A percentile compares a stretch with the other conserved stretches of the same genome.
These are phyloP conservation scores for Silurus meridionalis DNA, from an alignment of 2,113 vertebrate genomes.

Conservation along the genomic window DNA sequence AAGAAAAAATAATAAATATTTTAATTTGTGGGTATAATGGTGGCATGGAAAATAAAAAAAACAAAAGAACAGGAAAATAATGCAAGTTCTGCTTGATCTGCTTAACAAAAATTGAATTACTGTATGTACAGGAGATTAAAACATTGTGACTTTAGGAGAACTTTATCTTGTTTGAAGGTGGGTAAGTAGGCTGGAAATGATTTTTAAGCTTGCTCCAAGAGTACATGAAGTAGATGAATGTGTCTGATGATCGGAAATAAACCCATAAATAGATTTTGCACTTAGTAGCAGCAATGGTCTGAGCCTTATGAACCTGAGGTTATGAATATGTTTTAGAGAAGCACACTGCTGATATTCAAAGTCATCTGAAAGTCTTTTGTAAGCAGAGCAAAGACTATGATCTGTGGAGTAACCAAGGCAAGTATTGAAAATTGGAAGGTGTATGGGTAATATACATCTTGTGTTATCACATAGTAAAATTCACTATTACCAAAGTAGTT, in stretches of 20 bases:
- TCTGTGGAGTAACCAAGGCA: background rate
- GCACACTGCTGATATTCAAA: background rate
- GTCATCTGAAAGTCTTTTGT: background rate
- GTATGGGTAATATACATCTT: background rate
- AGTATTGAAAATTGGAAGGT: background rate
- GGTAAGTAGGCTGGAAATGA: background rate
- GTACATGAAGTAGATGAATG: background rate
- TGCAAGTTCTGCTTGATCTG: background rate
- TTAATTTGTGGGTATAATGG: conserved; percentile 48
- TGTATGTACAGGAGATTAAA: conserved; percentile 1
- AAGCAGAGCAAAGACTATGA: background rate
- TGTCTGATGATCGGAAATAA: background rate
- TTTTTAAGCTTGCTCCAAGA: background rate
- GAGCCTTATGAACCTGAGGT: background rate
- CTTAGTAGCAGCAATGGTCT: conserved; percentile 9
- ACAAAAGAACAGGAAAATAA: conserved; percentile 39
- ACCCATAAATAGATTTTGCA: background rate
- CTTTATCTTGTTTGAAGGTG: conserved; percentile 1
- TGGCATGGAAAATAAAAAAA: conserved; percentile 26
- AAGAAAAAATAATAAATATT: conserved; percentile 63
- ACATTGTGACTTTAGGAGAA: background rate
- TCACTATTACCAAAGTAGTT: background rate
- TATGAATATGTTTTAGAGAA: background rate
- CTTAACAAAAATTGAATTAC: background rate
- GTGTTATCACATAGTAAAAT: background rate